Evolutionary conservation across 1,140 invertebrate species (phyloP).

Genomic region (Notospermus geniculatus): DNA sequence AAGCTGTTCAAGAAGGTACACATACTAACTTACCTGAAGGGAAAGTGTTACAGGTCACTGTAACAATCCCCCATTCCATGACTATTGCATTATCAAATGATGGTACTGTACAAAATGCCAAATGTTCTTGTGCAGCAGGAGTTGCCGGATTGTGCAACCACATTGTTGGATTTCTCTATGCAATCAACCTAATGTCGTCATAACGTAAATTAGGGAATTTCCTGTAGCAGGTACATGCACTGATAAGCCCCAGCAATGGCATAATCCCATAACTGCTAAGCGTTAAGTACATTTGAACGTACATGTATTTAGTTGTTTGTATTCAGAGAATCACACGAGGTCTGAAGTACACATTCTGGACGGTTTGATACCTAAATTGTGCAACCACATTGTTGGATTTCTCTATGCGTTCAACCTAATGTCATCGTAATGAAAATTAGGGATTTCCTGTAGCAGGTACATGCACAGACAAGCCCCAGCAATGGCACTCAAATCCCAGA

Average conservation of each 20-base stretch:
- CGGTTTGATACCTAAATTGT: no score
- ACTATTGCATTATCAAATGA: neutral
- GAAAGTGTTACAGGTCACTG: neutral
- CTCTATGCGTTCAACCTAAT: neutral
- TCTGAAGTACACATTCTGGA: no score
- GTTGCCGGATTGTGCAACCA: neutral
- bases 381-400: conserved; percentile 7
- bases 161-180: conserved; percentile 1
- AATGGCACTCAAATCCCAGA: conserved; percentile 2
- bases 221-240: neutral
- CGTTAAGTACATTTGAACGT: no score
- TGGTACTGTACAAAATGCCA: neutral
- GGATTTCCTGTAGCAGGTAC: neutral
- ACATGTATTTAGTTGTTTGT: no score
- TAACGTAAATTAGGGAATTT: neutral
- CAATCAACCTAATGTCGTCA: neutral
- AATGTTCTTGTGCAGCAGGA: conserved; percentile 6
- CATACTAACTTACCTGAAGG: neutral
- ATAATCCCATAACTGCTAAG: neutral
- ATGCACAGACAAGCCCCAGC: neutral
- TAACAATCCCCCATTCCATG: neutral
- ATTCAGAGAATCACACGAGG: no score
- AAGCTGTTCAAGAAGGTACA: neutral
- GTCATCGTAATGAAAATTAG: neutral
- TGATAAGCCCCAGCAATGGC: neutral